Evolutionary conservation across 2,113 vertebrate genomes (phyloP).

Genomic region (Suncus etruscus): DNA sequence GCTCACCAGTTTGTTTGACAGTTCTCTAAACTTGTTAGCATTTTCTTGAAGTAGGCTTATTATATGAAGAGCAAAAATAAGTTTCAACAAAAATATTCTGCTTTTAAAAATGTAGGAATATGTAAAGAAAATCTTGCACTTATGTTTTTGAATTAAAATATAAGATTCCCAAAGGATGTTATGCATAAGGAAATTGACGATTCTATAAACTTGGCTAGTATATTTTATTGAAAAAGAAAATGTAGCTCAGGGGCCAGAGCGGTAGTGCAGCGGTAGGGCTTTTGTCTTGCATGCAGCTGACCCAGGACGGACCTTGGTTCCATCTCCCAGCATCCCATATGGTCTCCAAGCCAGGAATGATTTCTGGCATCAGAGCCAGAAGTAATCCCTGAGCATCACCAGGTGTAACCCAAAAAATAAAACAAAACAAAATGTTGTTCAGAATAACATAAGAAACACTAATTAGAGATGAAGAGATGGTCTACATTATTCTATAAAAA

Average conservation of each 20-base stretch:
- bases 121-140: conserved; percentile 82
- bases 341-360: no score
- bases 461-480: background rate
- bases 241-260: no score
- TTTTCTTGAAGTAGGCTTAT: background rate
- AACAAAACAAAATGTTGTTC: background rate
- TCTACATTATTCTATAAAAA: background rate
- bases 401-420: no score
- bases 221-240: conserved; percentile 85
- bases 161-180: conserved; percentile 86
- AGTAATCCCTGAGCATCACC: no score
- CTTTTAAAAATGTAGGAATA: conserved; percentile 69
- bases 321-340: no score
- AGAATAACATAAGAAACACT: background rate
- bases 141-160: conserved; percentile 88
- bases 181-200: conserved; percentile 88
- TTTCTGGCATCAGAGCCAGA: no score
- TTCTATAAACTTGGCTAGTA: conserved; percentile 87
- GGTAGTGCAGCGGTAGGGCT: no score
- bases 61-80: background rate
- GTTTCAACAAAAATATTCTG: no score
- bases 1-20: background rate
- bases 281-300: no score
- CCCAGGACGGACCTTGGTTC: no score
- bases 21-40: background rate